These are phyloP conservation scores for Meiosimyza platycephala DNA, from an alignment of 2,888 invertebrate species.

Conservation along the genomic window DNA sequence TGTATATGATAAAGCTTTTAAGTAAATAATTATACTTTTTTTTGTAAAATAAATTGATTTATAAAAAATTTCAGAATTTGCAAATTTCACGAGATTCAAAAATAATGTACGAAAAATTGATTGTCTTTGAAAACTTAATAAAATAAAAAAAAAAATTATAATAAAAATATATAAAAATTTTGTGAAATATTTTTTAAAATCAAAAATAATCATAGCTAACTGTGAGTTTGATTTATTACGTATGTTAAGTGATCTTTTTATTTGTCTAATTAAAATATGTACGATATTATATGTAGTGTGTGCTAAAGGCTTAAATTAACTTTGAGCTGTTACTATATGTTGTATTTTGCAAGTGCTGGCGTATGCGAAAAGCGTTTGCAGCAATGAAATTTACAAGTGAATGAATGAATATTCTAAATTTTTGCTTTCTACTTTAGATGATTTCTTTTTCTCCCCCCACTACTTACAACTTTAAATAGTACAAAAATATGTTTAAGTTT, in stretches of 20 bases:
- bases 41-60: neutral
- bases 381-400: neutral
- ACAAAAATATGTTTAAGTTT: constrained; percentile 36
- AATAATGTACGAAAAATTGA: too few relatives aligned
- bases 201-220: constrained; percentile 5
- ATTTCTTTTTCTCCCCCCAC: too few relatives aligned
- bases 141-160: constrained; percentile 20
- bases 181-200: constrained; percentile 11
- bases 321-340: neutral
- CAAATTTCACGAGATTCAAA: constrained; percentile 40
- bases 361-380: neutral
- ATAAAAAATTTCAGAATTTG: constrained; percentile 32
- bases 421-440: neutral
- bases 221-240: constrained; percentile 5
- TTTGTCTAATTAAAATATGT: too few relatives aligned
- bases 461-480: constrained; percentile 28
- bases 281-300: too few relatives aligned
- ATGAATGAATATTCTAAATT: neutral
- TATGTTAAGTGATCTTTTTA: neutral
- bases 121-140: constrained; percentile 1
- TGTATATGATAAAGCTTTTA: too few relatives aligned
- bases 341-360: neutral
- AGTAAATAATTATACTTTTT: too few relatives aligned
- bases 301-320: constrained; percentile 18
- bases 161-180: constrained; percentile 16